A percentile compares a stretch with the other conserved stretches of the same genome.
Conservation (phyloP, 2,888 invertebrate genomes). For the Xestia sexstrigata region DNA sequence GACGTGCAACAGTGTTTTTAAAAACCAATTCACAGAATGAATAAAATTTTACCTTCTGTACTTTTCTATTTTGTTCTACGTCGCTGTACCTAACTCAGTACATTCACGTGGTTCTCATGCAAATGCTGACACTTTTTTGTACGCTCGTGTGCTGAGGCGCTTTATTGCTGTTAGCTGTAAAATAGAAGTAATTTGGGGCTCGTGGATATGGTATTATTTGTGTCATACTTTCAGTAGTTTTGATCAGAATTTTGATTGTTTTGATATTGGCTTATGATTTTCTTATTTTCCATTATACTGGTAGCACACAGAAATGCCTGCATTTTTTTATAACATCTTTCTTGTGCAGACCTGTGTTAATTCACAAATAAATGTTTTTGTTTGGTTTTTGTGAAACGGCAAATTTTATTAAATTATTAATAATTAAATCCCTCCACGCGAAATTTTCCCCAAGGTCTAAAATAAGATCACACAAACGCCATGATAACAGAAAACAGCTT, state of each 20-base stretch:
- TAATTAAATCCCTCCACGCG: not conserved
- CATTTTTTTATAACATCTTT: not conserved
- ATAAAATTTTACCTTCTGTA: not conserved
- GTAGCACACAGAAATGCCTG: not conserved
- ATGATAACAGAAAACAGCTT: not conserved
- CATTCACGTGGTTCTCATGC: conserved; percentile 6
- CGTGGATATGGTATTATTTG: not conserved
- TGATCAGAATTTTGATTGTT: not conserved
- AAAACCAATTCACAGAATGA: not conserved
- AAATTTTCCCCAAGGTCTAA: not conserved
- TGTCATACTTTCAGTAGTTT: not conserved
- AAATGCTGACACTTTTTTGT: conserved; percentile 15
- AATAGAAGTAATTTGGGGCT: not conserved
- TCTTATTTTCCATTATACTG: not conserved
- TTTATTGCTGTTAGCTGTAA: not conserved
- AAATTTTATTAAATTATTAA: not conserved
- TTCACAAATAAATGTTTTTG: not conserved
- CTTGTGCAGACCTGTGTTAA: not conserved
- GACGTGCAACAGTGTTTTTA: not conserved
- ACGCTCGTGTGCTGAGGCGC: not conserved
- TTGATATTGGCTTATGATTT: not conserved
- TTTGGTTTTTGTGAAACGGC: not conserved
- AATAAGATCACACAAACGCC: not conserved
- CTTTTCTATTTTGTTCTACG: not conserved
- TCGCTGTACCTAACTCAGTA: not conserved